phyloP scores from a whole-genome alignment of 2,113 vertebrate genomes.

The Brachyistius frenatus region DNA sequence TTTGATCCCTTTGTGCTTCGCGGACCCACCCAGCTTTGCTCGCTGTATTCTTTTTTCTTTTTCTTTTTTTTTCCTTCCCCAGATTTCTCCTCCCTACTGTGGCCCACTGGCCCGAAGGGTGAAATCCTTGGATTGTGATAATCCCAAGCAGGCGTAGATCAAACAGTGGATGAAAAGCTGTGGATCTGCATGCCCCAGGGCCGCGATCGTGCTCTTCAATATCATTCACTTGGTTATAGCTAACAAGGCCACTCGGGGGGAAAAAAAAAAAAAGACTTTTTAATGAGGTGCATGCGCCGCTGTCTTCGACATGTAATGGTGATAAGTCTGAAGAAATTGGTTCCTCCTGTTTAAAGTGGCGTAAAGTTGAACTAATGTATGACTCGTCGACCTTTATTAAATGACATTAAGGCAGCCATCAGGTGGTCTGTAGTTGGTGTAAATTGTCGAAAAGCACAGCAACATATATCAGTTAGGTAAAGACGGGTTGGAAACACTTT shows the following conservation, averaged over 20 bases:
- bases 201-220: conserved; percentile 49
- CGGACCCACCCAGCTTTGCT: conserved; percentile 65
- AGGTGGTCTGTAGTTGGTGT: not conserved
- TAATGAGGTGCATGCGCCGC: conserved; percentile 38
- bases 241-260: not conserved
- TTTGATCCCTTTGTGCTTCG: conserved; percentile 70
- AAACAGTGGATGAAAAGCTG: conserved; percentile 72
- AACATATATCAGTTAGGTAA: not conserved
- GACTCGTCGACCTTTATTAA: not conserved
- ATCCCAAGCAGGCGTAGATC: conserved; percentile 77
- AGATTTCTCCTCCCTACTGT: conserved; percentile 61
- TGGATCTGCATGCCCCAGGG: conserved; percentile 62
- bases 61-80: conserved; percentile 11
- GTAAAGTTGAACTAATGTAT: not conserved
- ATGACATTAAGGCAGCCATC: not conserved
- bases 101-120: conserved; percentile 65
- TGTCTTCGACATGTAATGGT: conserved; percentile 5
- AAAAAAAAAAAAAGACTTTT: conserved; percentile 3
- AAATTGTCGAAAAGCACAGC: not conserved
- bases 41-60: conserved; percentile 16
- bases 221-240: conserved; percentile 47
- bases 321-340: not conserved
- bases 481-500: not conserved
- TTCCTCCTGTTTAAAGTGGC: not conserved
- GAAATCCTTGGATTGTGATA: conserved; percentile 78